phyloP scores from a whole-genome alignment of 1,140 invertebrate species.

The Drosophila oshimai region DNA sequence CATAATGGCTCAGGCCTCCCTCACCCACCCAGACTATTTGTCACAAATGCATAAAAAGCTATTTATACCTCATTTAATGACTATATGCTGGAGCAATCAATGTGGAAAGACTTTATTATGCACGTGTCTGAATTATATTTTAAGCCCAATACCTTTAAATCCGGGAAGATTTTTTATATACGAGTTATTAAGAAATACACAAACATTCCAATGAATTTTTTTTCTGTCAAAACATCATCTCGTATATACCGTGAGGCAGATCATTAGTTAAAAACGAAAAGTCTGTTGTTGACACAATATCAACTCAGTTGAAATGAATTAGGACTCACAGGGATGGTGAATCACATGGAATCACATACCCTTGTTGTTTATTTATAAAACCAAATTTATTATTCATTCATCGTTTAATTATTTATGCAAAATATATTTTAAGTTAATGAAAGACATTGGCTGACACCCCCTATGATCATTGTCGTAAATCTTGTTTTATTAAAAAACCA shows the following conservation, averaged over 20 bases:
- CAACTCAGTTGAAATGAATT: slow-evolving; percentile 15
- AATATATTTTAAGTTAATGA: slow-evolving; percentile 24
- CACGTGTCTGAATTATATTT: slow-evolving; percentile 49
- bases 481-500: slow-evolving; percentile 41
- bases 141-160: slow-evolving; percentile 28
- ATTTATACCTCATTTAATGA: slow-evolving; percentile 29
- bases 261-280: slow-evolving; percentile 22
- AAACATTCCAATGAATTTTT: slow-evolving; percentile 9
- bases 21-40: neutral
- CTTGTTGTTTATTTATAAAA: neutral
- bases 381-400: slow-evolving; percentile 16
- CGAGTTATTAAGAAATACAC: slow-evolving; percentile 11
- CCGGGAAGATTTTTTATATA: slow-evolving; percentile 23
- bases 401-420: slow-evolving; percentile 15
- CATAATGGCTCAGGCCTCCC: neutral
- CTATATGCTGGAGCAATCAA: slow-evolving; percentile 36
- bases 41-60: slow-evolving; percentile 28
- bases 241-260: neutral
- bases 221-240: slow-evolving; percentile 16
- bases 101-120: slow-evolving; percentile 4
- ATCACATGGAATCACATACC: neutral
- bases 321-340: neutral
- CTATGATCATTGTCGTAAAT: slow-evolving; percentile 24
- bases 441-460: slow-evolving; percentile 18
- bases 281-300: slow-evolving; percentile 3